Percentiles rank a stretch among this genome's conserved stretches.
phyloP scores from a whole-genome alignment of 2,888 invertebrate species.

The Cheiracanthium punctorium region DNA sequence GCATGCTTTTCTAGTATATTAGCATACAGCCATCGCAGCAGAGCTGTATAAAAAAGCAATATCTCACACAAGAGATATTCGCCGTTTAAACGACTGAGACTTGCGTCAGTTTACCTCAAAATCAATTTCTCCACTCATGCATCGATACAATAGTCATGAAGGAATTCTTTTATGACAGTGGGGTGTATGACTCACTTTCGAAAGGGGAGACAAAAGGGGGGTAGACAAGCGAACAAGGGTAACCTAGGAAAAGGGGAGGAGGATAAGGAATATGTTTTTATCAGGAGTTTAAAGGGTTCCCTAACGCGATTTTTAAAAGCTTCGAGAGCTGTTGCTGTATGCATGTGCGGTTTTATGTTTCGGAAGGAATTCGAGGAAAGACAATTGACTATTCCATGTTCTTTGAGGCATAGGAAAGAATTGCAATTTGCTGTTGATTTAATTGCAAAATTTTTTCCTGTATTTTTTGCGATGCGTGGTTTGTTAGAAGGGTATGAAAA shows the following conservation, averaged over 20 bases:
- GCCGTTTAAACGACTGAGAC: not conserved
- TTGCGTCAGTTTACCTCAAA: not conserved
- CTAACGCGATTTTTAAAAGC: conserved; percentile 2
- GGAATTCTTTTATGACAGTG: conserved; percentile 17
- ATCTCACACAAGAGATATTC: too few relatives aligned
- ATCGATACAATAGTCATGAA: conserved; percentile 15
- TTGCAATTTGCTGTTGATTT: too few relatives aligned
- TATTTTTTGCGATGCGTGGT: too few relatives aligned
- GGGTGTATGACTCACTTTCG: conserved; percentile 5
- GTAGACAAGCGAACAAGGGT: not conserved
- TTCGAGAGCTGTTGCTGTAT: not conserved
- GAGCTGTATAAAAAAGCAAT: too few relatives aligned
- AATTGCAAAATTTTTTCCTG: too few relatives aligned
- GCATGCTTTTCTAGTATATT: too few relatives aligned
- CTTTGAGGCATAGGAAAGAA: too few relatives aligned
- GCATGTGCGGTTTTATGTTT: not conserved
- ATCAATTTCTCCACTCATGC: conserved; percentile 2
- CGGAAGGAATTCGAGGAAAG: not conserved
- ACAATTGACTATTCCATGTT: too few relatives aligned
- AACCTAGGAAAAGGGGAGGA: not conserved
- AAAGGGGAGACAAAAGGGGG: conserved; percentile 3
- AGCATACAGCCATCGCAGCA: too few relatives aligned
- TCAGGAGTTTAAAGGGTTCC: not conserved
- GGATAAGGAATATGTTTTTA: conserved; percentile 8
- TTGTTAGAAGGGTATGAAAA: too few relatives aligned